These are phyloP conservation scores for Kryptopterus vitreolus DNA, from an alignment of 2,797 vertebrate species.

Conservation along the genomic window DNA sequence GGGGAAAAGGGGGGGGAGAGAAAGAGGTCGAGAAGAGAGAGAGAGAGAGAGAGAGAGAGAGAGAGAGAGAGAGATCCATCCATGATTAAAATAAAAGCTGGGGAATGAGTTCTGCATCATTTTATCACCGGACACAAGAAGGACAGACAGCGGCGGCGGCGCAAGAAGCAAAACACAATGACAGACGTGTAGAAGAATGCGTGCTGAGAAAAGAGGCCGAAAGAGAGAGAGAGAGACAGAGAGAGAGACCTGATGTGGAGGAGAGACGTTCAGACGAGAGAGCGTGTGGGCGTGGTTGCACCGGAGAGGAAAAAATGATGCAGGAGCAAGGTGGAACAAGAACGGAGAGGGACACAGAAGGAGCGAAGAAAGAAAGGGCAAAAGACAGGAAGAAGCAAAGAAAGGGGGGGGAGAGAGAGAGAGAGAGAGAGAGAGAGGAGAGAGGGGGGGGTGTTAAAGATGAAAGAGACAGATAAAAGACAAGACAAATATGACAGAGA, in stretches of 20 bases:
- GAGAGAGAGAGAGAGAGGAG: neutral
- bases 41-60: neutral
- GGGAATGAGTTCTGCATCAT: constrained; percentile 20
- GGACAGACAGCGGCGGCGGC: neutral
- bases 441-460: constrained; percentile 18
- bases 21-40: no score
- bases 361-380: neutral
- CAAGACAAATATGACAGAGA: no score
- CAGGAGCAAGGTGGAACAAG: neutral
- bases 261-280: neutral
- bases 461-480: neutral
- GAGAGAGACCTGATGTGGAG: no score
- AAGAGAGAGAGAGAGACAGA: neutral
- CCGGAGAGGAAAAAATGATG: constrained; percentile 10
- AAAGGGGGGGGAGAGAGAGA: neutral
- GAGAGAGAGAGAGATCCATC: neutral
- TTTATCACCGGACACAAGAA: constrained; percentile 13
- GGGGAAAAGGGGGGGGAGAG: no score
- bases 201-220: neutral
- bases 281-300: neutral
- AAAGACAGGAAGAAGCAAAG: neutral
- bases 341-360: neutral
- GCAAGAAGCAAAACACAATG: constrained; percentile 6
- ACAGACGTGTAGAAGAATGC: constrained; percentile 15
- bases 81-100: constrained; percentile 9